Evolutionary conservation across 2,888 invertebrate genomes (phyloP).

Genomic region (Drosophila atroscutellata): DNA sequence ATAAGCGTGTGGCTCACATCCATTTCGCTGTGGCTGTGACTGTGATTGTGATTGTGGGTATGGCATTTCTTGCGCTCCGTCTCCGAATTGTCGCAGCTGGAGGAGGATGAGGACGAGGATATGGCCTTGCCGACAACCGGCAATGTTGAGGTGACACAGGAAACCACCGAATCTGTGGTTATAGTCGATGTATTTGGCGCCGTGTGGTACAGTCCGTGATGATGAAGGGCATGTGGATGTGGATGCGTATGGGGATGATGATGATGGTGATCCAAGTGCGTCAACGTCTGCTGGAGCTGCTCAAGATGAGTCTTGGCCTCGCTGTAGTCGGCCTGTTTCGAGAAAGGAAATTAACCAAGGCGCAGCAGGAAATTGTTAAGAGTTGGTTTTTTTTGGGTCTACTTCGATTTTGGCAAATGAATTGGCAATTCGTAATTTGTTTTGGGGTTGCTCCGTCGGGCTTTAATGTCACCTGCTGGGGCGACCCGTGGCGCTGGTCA

Average conservation of each 20-base stretch:
- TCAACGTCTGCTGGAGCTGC: constrained; percentile 74
- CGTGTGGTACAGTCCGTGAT: constrained; percentile 69
- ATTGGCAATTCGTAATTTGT: constrained; percentile 55
- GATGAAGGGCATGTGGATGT: constrained; percentile 36
- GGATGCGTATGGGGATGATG: constrained; percentile 54
- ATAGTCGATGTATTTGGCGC: constrained; percentile 71
- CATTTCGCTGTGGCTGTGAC: constrained; percentile 61
- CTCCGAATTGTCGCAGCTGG: constrained; percentile 61
- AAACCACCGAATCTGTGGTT: constrained; percentile 79
- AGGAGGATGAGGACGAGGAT: constrained; percentile 65
- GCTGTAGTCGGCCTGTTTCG: constrained; percentile 68
- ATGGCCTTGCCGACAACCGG: constrained; percentile 66
- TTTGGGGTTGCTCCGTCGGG: constrained; percentile 34
- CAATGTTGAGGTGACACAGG: constrained; percentile 77
- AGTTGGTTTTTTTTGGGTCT: constrained; percentile 57
- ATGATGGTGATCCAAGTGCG: constrained; percentile 72
- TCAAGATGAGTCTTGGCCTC: constrained; percentile 76
- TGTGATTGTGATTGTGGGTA: constrained; percentile 28
- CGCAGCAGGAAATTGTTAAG: constrained; percentile 82
- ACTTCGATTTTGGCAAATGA: constrained; percentile 60
- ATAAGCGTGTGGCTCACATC: constrained; percentile 66
- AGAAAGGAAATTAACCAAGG: constrained; percentile 82
- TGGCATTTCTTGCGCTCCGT: constrained; percentile 78
- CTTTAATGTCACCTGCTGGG: constrained; percentile 79
- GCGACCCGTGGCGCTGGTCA: constrained; percentile 39